phyloP scores from a whole-genome alignment of 2,113 vertebrate genomes.

The Leptodactylus fuscus region DNA sequence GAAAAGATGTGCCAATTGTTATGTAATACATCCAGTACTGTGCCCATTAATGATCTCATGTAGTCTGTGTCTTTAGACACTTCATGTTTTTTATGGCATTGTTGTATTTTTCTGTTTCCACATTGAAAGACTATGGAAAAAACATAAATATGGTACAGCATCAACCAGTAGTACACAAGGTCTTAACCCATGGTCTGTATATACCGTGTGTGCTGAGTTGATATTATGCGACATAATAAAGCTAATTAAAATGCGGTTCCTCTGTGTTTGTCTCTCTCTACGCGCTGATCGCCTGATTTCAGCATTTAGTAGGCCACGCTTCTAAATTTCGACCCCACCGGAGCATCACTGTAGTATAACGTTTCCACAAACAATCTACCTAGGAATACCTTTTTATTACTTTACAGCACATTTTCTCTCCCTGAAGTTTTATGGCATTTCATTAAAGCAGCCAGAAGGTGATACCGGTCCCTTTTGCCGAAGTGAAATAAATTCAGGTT shows the following conservation, averaged over 20 bases:
- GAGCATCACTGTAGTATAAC: slow-evolving; percentile 45
- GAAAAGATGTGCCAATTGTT: no score
- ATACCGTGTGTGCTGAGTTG: not conserved
- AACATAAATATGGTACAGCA: not conserved
- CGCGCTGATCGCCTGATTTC: slow-evolving; percentile 32
- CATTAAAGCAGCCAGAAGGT: slow-evolving; percentile 85
- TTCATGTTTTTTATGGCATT: not conserved
- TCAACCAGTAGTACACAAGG: not conserved
- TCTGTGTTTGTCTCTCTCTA: not conserved
- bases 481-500: slow-evolving; percentile 85
- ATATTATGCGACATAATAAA: slow-evolving; percentile 35
- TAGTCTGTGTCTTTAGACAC: no score
- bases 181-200: not conserved
- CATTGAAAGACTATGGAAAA: not conserved
- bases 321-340: slow-evolving; percentile 51
- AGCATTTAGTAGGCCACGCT: slow-evolving; percentile 50
- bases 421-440: slow-evolving; percentile 83
- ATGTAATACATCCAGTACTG: no score
- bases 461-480: slow-evolving; percentile 84
- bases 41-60: no score
- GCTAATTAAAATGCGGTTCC: slow-evolving; percentile 46
- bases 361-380: slow-evolving; percentile 71
- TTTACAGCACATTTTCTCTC: slow-evolving; percentile 82
- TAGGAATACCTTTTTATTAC: slow-evolving; percentile 80
- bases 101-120: not conserved